Evolutionary conservation across 2,797 vertebrate species (phyloP), one percentile per base, ranked within the genome.

Genomic region (Somateria mollissima): DNA sequence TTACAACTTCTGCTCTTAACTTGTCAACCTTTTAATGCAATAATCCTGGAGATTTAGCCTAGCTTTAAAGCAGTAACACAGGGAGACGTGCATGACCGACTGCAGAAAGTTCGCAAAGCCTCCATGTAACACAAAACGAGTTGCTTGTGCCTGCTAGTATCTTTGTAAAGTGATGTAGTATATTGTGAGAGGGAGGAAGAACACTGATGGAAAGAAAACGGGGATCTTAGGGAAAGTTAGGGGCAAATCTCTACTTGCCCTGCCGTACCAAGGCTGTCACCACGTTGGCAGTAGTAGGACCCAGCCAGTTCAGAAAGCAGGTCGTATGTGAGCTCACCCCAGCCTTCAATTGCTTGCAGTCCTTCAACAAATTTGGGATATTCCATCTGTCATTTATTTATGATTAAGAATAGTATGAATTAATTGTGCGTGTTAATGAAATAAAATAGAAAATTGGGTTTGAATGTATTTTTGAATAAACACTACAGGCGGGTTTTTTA

Each of bases 11-110:
- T 61, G 62, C 88, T 92, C 83, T 85, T 92, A 80, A 87, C 89
- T 92, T 81, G 51, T 66, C 84, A 94, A 9, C 81, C 82, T 84
- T 85, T 89, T 89, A 84, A 91, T 90, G 73, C 58, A 73, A 13
- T 87, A 95, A 92, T 91, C 91, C 91, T 18, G 6, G 65, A n/a
- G 28, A 13, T 89, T 69, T 82, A 45, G 71, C 51, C 73, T 9
- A 18, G 37, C 81, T 89, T 84, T 45, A 34, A 20, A 80, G 18
- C 6, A n/a, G 43, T 54, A 30, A 22, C 19, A 12, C 8, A 3
- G 77, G 25, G n/a, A 56, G 66, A 58, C 0, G 1, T 66, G 25
- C 47, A 10, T 16, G 78, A 43, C 28, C 61, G 69, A n/a, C 60
- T 61, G n/a, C 57, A 22, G 47, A 51, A 85, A 80, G 49, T 93